phyloP scores from a whole-genome alignment of 2,113 vertebrate genomes.

The Brachyhypopomus occidentalis region DNA sequence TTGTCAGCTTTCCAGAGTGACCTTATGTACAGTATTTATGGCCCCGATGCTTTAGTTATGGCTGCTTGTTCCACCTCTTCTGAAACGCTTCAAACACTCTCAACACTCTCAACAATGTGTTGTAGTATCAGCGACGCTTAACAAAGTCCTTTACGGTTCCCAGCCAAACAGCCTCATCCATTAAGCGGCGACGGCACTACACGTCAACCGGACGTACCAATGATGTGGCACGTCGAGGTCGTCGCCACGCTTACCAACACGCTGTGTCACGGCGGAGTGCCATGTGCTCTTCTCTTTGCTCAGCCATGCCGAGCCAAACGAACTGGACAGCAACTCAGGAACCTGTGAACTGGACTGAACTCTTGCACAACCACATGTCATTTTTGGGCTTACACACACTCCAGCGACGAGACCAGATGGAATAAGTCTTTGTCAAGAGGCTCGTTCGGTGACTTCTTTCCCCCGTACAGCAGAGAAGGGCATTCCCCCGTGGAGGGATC shows the following conservation, averaged over 20 bases:
- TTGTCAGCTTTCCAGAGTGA: conserved; percentile 29
- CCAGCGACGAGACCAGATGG: conserved; percentile 19
- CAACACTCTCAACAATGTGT: conserved; percentile 21
- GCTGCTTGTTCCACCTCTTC: conserved; percentile 29
- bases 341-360: too few relatives aligned
- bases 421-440: neutral
- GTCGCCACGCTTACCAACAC: conserved; percentile 16
- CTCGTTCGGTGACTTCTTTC: neutral
- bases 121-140: conserved; percentile 8
- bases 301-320: too few relatives aligned
- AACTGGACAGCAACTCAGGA: too few relatives aligned
- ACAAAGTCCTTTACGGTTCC: conserved; percentile 7
- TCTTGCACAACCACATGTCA: conserved; percentile 12
- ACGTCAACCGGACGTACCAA: conserved; percentile 8
- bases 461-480: neutral
- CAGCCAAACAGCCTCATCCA: neutral
- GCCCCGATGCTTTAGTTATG: neutral
- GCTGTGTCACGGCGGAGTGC: neutral
- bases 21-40: conserved; percentile 32
- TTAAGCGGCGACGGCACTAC: neutral
- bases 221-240: neutral
- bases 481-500: neutral
- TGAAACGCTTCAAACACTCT: conserved; percentile 52
- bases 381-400: neutral
- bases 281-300: neutral